Evolutionary conservation across 2,797 vertebrate species (phyloP), one percentile per base, ranked within the genome.

Genomic region (Sebastes diploproa): DNA sequence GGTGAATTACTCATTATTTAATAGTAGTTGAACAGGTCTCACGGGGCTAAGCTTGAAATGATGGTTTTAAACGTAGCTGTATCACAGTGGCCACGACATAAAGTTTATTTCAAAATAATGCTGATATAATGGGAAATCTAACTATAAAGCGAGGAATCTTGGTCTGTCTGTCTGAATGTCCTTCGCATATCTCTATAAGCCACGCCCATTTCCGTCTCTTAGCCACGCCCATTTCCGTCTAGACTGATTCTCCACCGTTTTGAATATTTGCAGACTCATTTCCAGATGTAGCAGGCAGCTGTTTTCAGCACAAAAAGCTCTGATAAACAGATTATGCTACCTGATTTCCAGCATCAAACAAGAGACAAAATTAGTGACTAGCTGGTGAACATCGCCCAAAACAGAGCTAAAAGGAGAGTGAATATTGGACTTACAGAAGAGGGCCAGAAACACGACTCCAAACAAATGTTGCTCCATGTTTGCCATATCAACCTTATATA

Each of bases 1-100:
- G 10, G 23, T 65, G 68, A 58, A 77, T 77, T 74, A 85, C 81
- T 69, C 30, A 73, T 75, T 14, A 75, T 76, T 65, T 22, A 83
- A 71, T 22, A 54, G 11, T 7, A 74, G 30, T 60, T 60, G 34
- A 60, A 70, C 34, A 42, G 59, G 59, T 76, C 38, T 54, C 30
- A 54, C 4, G 25, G 29, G 68, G 55, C 73, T 50, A n/a, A 30
- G 30, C 16, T 29, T 67, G 5, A 30, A 72, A 80, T 64, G 9
- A 46, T 63, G 13, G 46, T 62, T 78, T 70, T 16, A 68, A 13
- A 72, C 1, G 6, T 12, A 16, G 46, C 56, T 23, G 32, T 16
- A 56, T 64, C 7, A 29, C 25, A 0, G n/a, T 14, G 16, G 55
- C 11, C 30, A 54, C 6, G 11, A 7, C 38, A 42, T 42, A 42